Evolutionary conservation across 2,113 vertebrate species (phyloP).

Genomic region (Prietella phreatophila): DNA sequence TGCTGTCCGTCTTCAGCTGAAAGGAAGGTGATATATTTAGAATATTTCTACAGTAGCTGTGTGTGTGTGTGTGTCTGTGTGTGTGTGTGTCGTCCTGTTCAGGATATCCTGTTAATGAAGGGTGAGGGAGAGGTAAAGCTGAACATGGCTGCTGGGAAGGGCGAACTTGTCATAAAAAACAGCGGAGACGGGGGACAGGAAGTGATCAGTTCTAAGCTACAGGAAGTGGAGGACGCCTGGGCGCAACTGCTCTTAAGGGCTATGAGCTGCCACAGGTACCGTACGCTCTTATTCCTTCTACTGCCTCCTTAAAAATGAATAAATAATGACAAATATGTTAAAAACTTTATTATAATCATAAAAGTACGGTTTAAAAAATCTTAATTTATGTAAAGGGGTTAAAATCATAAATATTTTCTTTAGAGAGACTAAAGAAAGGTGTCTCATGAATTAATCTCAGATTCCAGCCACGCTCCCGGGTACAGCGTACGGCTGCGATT

Average conservation of each 20-base stretch:
- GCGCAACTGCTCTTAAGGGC: slow-evolving; percentile 78
- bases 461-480: not conserved
- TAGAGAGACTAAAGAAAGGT: not conserved
- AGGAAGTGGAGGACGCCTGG: slow-evolving; percentile 84
- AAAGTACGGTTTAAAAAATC: not conserved
- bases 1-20: not conserved
- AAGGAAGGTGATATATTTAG: slow-evolving; percentile 41
- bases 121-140: slow-evolving; percentile 95
- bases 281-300: not conserved
- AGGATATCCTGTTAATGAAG: slow-evolving; percentile 97
- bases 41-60: slow-evolving; percentile 40
- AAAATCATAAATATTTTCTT: not conserved
- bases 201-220: slow-evolving; percentile 80
- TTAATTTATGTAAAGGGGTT: not conserved
- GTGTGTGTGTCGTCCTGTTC: slow-evolving; percentile 44
- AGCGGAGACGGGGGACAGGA: slow-evolving; percentile 81
- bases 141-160: slow-evolving; percentile 94
- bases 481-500: not conserved
- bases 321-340: not conserved
- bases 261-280: slow-evolving; percentile 81
- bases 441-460: not conserved
- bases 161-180: slow-evolving; percentile 82
- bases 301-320: not conserved
- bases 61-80: slow-evolving; percentile 43
- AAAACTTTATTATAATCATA: not conserved